Base-by-base conservation (phyloP, 2,113 vertebrate species). In the Muntiacus reevesi region DNA sequence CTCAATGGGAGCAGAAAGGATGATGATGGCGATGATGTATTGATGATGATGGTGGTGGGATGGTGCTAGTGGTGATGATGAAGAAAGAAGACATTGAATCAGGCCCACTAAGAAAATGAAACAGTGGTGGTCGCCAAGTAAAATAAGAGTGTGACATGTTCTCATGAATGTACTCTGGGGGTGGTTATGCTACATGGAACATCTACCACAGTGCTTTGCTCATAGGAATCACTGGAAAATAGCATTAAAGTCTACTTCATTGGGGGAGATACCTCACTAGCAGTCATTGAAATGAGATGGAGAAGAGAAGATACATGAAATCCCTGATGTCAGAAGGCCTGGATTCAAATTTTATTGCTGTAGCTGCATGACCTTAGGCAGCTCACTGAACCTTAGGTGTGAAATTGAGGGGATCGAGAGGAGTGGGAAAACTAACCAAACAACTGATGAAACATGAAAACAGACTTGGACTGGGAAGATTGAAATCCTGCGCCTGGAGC, bases 11-110 rank as follows among this genome's bases (percentile, higher is more conserved):
- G 57, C 67, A 52, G 30, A 33, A 52, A 21, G 64, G 6, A 5
- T 1, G 64, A 5, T 5, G 33, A 10, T 0, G 8, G 64, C 4
- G 0, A 1, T 3, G 62, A n/a, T 1, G 16, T 5, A 2, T 4
- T 43, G 52, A 3, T 9, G n/a, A 5, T 67, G 64, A 4, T 5
- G 64, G n/a, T 2, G 2, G 11, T 21, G 3, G 2, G 64, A 2
- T 6, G 43, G 30, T 21, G 27, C 47, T 21, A 16, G 30, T 1
- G 2, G 14, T 2, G 43, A 10, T 5, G 28, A 50, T 4, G 36
- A 33, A 17, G n/a, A 30, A 55, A 45, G 71, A 79, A 23, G 14
- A 11, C 4, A 0, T 67, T 60, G 21, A 82, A 28, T 52, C 17
- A 79, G 36, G 54, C 36, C 62, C 74, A 2, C 23, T 79, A 82